Evolutionary conservation across 2,113 vertebrate species (phyloP).

Genomic region (Tachuris rubrigastra): DNA sequence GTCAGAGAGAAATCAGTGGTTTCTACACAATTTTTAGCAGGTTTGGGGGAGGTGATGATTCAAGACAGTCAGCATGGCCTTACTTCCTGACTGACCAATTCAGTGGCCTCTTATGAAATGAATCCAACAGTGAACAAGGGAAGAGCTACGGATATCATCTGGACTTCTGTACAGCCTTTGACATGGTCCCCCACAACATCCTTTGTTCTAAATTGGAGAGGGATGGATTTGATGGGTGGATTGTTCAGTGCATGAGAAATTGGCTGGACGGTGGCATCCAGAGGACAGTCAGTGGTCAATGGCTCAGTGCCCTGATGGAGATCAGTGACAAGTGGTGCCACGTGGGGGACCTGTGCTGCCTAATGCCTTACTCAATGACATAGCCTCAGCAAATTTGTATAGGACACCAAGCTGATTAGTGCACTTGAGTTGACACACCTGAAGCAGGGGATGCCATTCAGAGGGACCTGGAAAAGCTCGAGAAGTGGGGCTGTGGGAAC

Average conservation of each 20-base stretch:
- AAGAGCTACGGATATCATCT: background rate
- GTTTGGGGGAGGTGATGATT: background rate
- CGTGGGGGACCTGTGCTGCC: background rate
- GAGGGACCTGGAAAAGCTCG: background rate
- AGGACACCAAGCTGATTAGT: background rate
- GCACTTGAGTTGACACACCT: too few relatives aligned
- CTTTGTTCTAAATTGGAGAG: background rate
- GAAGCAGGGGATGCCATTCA: background rate
- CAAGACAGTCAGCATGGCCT: background rate
- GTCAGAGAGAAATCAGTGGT: background rate
- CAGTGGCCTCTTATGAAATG: background rate
- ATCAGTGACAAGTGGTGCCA: too few relatives aligned
- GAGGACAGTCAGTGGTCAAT: fast-evolving
- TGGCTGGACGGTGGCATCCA: background rate
- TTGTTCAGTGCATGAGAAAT: background rate
- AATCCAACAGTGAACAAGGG: background rate
- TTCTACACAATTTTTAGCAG: background rate
- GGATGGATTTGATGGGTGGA: background rate
- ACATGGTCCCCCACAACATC: background rate
- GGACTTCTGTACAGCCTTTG: background rate
- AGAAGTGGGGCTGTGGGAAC: background rate
- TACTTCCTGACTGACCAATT: background rate
- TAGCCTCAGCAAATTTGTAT: background rate
- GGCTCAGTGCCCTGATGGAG: background rate
- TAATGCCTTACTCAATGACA: background rate